Evolutionary conservation across 2,113 vertebrate genomes (phyloP).

Genomic region (Alces alces): DNA sequence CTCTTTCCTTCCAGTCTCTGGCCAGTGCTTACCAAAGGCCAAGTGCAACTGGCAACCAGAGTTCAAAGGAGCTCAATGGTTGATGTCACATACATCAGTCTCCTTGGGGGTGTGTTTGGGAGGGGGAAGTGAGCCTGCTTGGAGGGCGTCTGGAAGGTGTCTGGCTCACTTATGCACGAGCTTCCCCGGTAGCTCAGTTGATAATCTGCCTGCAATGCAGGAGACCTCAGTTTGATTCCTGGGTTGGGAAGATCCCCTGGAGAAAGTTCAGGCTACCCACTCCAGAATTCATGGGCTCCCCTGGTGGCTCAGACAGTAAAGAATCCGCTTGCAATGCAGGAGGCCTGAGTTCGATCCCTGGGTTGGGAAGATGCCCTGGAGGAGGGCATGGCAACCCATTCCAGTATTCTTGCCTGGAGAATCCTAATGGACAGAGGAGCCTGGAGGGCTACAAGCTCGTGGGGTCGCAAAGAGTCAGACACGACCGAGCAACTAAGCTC

Average conservation of each 20-base stretch:
- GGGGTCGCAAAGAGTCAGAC: not conserved
- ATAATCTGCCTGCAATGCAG: not conserved
- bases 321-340: not conserved
- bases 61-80: not conserved
- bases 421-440: not conserved
- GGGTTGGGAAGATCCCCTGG: not conserved
- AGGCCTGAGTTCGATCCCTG: not conserved
- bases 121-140: no score
- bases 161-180: not conserved
- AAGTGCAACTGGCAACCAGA: not conserved
- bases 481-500: not conserved
- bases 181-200: not conserved
- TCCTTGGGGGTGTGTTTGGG: not conserved
- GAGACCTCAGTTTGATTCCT: not conserved
- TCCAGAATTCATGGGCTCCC: not conserved
- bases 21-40: not conserved
- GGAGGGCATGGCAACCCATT: not conserved
- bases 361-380: not conserved
- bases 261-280: not conserved
- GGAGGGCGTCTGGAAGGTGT: not conserved
- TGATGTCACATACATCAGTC: accelerated
- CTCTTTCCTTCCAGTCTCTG: not conserved
- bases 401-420: not conserved
- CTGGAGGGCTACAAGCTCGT: not conserved
- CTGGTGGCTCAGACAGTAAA: not conserved